phyloP scores from a whole-genome alignment of 2,888 invertebrate species.

The Watsonalla cultraria region DNA sequence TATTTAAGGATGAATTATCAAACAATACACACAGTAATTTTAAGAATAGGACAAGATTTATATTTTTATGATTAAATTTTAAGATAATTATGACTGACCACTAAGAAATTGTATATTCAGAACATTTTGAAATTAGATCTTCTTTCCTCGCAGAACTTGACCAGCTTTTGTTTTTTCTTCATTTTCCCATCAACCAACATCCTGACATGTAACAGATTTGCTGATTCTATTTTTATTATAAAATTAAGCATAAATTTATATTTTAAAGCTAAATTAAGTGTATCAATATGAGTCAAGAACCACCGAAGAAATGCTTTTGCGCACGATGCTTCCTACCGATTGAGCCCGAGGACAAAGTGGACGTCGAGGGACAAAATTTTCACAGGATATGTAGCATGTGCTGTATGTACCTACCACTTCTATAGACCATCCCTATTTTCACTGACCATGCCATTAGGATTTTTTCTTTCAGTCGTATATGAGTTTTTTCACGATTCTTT shows the following conservation, averaged over 20 bases:
- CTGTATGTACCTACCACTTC: slow-evolving; percentile 46
- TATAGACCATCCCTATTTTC: not conserved
- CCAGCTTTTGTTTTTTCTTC: slow-evolving; percentile 33
- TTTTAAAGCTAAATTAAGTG: slow-evolving; percentile 34
- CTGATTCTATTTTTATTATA: slow-evolving; percentile 28
- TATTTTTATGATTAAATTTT: no score
- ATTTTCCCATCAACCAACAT: slow-evolving; percentile 41
- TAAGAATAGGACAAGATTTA: no score
- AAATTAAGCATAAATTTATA: slow-evolving; percentile 31
- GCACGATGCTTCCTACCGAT: slow-evolving; percentile 63
- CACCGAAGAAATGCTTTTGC: slow-evolving; percentile 62
- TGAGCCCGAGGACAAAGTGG: slow-evolving; percentile 53
- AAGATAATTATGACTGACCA: not conserved
- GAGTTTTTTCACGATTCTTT: no score
- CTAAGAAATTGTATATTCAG: not conserved
- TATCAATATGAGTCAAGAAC: slow-evolving; percentile 34
- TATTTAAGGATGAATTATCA: no score
- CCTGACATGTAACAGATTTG: slow-evolving; percentile 44
- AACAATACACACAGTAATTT: no score
- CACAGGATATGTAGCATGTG: slow-evolving; percentile 63
- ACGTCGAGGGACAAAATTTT: slow-evolving; percentile 62
- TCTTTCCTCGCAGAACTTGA: slow-evolving; percentile 17
- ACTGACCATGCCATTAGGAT: not conserved
- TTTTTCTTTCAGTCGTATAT: no score
- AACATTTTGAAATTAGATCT: slow-evolving; percentile 21